Evolutionary conservation across 2,888 invertebrate species (phyloP).

Genomic region (Drosophila kokeensis): DNA sequence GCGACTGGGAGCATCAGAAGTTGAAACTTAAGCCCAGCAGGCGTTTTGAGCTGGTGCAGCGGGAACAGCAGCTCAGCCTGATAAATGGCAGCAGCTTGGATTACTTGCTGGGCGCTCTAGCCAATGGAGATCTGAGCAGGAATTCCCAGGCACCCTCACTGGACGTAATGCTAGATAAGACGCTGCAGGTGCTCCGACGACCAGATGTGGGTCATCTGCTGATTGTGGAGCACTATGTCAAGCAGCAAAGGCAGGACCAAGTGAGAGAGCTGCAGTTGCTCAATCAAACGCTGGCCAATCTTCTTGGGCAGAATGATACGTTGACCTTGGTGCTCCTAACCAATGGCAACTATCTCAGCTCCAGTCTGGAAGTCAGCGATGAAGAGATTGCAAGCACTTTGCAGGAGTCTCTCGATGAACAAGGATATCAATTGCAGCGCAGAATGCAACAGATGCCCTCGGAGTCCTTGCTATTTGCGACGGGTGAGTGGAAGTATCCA

Average conservation of each 20-base stretch:
- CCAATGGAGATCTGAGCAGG: slow-evolving; percentile 89
- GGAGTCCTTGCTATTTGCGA: slow-evolving; percentile 67
- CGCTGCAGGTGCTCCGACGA: slow-evolving; percentile 90
- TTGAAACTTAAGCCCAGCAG: slow-evolving; percentile 36
- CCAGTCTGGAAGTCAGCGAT: slow-evolving; percentile 53
- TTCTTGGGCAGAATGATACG: slow-evolving; percentile 28
- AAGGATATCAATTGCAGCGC: slow-evolving; percentile 27
- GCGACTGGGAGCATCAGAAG: slow-evolving; percentile 89
- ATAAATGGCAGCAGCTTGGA: slow-evolving; percentile 88
- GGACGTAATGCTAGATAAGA: slow-evolving; percentile 90
- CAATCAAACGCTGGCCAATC: slow-evolving; percentile 88
- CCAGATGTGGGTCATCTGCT: slow-evolving; percentile 89
- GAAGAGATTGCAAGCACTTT: slow-evolving; percentile 41
- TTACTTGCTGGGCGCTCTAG: slow-evolving; percentile 91
- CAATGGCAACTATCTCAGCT: slow-evolving; percentile 49
- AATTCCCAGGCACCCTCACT: slow-evolving; percentile 89
- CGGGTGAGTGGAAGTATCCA: slow-evolving; percentile 45
- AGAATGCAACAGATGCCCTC: slow-evolving; percentile 50
- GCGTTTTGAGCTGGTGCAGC: slow-evolving; percentile 86
- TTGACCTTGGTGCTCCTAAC: slow-evolving; percentile 63
- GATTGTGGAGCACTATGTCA: slow-evolving; percentile 93
- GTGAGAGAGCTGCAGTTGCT: slow-evolving; percentile 89
- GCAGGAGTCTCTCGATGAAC: slow-evolving; percentile 21
- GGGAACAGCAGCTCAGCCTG: slow-evolving; percentile 87
- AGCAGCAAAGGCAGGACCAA: slow-evolving; percentile 90